These are phyloP conservation scores for Paracyprichromis sp. DNA, from an alignment of 2,113 vertebrate species.

Conservation along the genomic window DNA sequence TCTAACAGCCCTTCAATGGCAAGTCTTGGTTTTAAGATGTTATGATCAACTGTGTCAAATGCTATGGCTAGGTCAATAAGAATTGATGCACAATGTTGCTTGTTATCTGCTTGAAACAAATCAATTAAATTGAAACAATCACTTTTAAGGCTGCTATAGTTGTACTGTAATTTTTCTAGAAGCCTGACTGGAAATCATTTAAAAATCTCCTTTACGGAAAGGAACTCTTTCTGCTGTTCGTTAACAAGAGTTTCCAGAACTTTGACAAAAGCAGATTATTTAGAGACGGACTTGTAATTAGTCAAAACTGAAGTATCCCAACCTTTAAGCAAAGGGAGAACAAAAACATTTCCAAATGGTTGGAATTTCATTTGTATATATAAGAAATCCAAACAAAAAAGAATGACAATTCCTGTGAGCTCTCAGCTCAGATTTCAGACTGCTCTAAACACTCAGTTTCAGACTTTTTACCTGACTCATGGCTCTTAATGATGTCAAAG, in stretches of 20 bases:
- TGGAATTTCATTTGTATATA: neutral
- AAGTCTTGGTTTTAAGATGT: neutral
- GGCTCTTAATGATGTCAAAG: neutral
- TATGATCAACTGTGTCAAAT: neutral
- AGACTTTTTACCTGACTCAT: neutral
- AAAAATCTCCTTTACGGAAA: neutral
- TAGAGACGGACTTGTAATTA: no score
- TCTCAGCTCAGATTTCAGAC: neutral
- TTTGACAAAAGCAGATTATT: neutral
- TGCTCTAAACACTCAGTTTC: neutral
- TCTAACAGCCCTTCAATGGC: neutral
- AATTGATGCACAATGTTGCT: neutral
- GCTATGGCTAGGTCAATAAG: neutral
- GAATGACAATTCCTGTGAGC: accelerated
- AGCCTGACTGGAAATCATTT: neutral
- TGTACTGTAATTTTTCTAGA: neutral
- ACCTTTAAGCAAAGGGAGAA: neutral
- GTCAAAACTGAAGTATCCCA: neutral
- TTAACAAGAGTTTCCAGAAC: neutral
- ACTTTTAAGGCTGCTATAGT: neutral
- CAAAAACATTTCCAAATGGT: neutral
- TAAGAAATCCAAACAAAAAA: neutral
- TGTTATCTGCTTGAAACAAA: neutral
- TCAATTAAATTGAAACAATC: neutral
- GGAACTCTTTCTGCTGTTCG: neutral